Conservation (phyloP, 1,140 invertebrate species). For the Muscidifurax raptorellus region DNA sequence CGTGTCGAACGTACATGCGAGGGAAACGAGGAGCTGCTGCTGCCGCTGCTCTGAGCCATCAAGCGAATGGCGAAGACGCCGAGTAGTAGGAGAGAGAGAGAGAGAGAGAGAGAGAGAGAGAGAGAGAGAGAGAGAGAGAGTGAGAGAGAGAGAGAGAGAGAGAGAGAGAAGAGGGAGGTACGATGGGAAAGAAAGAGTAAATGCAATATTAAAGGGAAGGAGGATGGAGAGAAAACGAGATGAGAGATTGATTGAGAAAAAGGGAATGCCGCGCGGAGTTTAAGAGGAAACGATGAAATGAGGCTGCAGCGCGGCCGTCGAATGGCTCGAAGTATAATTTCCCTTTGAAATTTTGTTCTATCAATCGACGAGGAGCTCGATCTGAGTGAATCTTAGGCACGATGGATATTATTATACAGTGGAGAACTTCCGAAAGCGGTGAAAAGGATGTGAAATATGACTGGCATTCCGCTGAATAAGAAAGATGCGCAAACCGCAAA, state of each 20-base stretch:
- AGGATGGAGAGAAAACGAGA: conserved; percentile 10
- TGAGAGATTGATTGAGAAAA: conserved; percentile 27
- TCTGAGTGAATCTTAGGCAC: background rate
- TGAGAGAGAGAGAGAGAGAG: background rate
- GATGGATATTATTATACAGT: background rate
- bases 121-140: conserved; percentile 5
- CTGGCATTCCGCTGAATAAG: background rate
- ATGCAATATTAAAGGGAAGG: conserved; percentile 17
- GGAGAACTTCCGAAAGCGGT: background rate
- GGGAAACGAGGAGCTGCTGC: conserved; percentile 46
- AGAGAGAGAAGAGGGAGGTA: background rate
- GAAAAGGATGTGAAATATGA: background rate
- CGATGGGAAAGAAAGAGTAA: conserved; percentile 35
- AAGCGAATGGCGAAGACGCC: conserved; percentile 54
- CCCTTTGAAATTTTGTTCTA: background rate
- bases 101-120: conserved; percentile 41
- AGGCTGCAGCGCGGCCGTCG: background rate
- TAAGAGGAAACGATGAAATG: background rate
- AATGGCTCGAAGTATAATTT: background rate
- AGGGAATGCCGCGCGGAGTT: background rate
- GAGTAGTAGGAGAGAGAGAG: conserved; percentile 42
- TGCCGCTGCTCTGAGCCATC: conserved; percentile 53
- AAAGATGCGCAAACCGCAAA: background rate
- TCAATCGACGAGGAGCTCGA: background rate
- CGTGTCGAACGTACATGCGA: conserved; percentile 50